These are phyloP conservation scores for Ardeotis arabs DNA, from an alignment of 2,113 vertebrate species.

Conservation along the genomic window DNA sequence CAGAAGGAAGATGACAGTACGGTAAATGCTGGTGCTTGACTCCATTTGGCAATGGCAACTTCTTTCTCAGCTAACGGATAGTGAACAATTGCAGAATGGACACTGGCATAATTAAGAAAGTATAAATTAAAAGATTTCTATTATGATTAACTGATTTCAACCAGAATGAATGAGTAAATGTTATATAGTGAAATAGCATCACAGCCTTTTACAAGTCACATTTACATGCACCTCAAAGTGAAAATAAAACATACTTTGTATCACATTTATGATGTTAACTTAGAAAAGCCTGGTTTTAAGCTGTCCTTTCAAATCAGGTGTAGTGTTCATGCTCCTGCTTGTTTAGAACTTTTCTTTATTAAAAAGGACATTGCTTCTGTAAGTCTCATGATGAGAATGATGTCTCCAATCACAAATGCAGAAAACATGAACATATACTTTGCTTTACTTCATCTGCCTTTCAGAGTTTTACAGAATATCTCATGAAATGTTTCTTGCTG, in stretches of 20 bases:
- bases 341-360: neutral
- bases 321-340: neutral
- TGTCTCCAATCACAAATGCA: neutral
- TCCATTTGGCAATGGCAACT: neutral
- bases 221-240: neutral
- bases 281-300: neutral
- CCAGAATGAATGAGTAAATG: neutral
- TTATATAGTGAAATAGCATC: neutral
- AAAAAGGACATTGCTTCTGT: neutral
- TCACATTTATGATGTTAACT: neutral
- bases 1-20: neutral
- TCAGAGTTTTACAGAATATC: neutral
- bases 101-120: neutral
- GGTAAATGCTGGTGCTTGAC: neutral
- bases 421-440: rapidly evolving
- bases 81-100: neutral
- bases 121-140: neutral
- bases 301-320: neutral
- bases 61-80: neutral
- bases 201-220: neutral
- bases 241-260: neutral
- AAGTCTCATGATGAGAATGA: neutral
- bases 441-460: neutral
- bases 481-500: neutral
- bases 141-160: neutral